Percentiles rank a stretch among this genome's conserved stretches.
These are phyloP conservation scores for Cantharis lateralis DNA, from an alignment of 2,888 invertebrate genomes.

Conservation along the genomic window DNA sequence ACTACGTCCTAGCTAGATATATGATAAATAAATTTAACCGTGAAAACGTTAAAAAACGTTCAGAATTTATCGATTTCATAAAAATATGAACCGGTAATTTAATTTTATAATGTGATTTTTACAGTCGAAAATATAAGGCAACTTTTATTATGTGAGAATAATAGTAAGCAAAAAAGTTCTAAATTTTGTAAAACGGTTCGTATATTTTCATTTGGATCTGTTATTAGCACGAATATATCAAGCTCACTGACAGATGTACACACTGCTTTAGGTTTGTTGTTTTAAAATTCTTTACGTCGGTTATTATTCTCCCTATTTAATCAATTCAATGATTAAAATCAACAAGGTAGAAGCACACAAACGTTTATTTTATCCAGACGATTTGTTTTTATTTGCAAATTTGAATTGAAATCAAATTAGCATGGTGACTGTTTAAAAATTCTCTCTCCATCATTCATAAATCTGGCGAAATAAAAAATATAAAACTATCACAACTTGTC, in stretches of 20 bases:
- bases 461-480: constrained; percentile 31
- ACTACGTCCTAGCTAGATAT: neutral
- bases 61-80: neutral
- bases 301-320: constrained; percentile 12
- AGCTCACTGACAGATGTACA: constrained; percentile 32
- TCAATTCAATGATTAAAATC: constrained; percentile 9
- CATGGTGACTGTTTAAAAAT: constrained; percentile 24
- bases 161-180: constrained; percentile 33
- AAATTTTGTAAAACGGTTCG: constrained; percentile 35
- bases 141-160: neutral
- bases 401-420: constrained; percentile 30
- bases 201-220: constrained; percentile 38
- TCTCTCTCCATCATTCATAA: constrained; percentile 30
- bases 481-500: constrained; percentile 26
- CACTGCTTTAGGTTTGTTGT: constrained; percentile 31
- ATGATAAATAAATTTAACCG: neutral
- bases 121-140: neutral
- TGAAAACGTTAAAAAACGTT: neutral
- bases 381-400: constrained; percentile 13
- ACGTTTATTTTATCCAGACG: neutral
- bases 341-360: neutral
- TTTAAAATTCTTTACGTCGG: constrained; percentile 23
- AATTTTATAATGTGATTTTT: neutral
- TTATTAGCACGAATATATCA: constrained; percentile 37
- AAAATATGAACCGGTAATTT: neutral